Conservation (phyloP, 2,888 invertebrate species). For the Amphimallon solstitiale region DNA sequence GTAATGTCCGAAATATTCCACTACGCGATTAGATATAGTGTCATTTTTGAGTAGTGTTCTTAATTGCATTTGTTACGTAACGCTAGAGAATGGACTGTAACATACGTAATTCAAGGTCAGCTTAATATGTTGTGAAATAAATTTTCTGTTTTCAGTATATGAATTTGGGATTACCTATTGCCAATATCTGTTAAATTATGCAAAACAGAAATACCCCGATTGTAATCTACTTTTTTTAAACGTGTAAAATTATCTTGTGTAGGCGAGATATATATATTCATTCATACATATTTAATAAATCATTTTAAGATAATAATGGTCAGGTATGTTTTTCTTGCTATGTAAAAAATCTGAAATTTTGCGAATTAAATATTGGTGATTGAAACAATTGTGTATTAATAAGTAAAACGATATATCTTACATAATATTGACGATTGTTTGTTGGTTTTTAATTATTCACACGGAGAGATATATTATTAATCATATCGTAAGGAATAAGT, state of each 20-base stretch:
- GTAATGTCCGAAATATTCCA: too few species aligned
- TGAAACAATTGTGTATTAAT: conserved; percentile 4
- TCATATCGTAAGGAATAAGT: too few species aligned
- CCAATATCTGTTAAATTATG: conserved; percentile 7
- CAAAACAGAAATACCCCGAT: conserved; percentile 4
- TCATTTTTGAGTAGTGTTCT: neutral
- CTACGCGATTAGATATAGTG: neutral
- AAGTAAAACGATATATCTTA: neutral
- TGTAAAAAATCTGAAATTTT: too few species aligned
- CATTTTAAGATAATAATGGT: conserved; percentile 3
- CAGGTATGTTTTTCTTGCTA: too few species aligned
- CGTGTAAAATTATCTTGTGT: neutral
- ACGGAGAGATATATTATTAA: too few species aligned
- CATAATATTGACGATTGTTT: too few species aligned
- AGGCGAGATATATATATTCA: neutral
- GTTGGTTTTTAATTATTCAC: too few species aligned
- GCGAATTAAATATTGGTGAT: too few species aligned
- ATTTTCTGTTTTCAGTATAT: neutral
- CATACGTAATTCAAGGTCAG: conserved; percentile 1
- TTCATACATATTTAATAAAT: conserved; percentile 3
- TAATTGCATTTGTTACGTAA: conserved; percentile 1
- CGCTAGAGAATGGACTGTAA: neutral
- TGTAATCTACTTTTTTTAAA: neutral
- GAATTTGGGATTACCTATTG: conserved; percentile 7
- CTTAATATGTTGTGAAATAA: neutral